These are phyloP conservation scores for Alethe diademata DNA, from an alignment of 2,113 vertebrate genomes.

Conservation along the genomic window DNA sequence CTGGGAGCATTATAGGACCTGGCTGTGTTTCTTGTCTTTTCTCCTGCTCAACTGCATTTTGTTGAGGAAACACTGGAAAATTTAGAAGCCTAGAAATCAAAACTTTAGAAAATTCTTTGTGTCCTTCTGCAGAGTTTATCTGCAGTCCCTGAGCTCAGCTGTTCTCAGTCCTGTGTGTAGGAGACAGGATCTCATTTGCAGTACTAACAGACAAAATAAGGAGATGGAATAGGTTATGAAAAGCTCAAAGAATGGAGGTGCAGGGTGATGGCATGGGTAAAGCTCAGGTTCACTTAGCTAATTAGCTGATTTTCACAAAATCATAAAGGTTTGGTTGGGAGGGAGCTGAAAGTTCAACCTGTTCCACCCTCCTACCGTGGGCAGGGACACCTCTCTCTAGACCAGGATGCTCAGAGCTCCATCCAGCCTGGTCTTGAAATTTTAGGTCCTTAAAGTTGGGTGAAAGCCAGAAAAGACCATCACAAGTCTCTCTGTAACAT, in stretches of 20 bases:
- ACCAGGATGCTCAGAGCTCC: background rate
- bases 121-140: background rate
- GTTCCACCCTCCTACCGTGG: fast-evolving
- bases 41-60: background rate
- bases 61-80: background rate
- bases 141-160: background rate
- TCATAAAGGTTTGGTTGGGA: background rate
- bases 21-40: background rate
- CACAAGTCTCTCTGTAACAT: background rate
- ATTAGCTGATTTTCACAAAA: background rate
- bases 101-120: background rate
- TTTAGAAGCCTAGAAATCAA: background rate
- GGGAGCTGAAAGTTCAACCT: background rate
- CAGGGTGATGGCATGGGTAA: background rate
- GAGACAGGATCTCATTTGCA: background rate
- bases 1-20: background rate
- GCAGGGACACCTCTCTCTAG: background rate
- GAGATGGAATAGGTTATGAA: background rate
- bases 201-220: background rate
- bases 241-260: background rate
- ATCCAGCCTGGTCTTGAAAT: background rate
- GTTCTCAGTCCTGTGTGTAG: background rate
- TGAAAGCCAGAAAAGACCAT: background rate
- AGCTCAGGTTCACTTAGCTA: background rate
- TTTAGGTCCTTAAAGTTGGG: background rate